Evolutionary conservation across 2,797 vertebrate species (phyloP), one percentile per base, ranked within the genome.

Genomic region (Pyrocephalus nanus): DNA sequence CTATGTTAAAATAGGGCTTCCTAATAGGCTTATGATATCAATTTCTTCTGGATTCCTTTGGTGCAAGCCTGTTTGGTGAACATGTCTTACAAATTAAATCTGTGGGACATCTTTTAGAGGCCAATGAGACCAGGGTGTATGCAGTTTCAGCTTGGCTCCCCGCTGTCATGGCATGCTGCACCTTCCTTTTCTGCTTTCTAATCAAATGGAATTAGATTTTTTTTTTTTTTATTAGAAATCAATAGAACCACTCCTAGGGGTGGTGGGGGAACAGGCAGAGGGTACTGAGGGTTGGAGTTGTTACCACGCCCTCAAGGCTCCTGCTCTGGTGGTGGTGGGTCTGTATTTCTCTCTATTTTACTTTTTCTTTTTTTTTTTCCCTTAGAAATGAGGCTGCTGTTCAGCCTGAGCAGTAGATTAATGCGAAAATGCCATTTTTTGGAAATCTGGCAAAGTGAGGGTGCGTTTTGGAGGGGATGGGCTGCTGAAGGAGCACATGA

Each of bases 111-210:
- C 32, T 70, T 62, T 60, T 17, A 70, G 40, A 75, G 23, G 51
- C 13, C 0, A 0, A 32, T 15, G 50, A 65, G 25, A 29, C 5
- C 17, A 29, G 30, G 20, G 58, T 2, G 8, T 27, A 6, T 1
- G 1, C 27, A n/a, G 23, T 25, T 73, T 48, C 20, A 6, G 42
- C n/a, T 57, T 58, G 55, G 40, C 50, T 85, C 40, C 42, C n/a
- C 0, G 0, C 66, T 2, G 0, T 18, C 3, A 1, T 1, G 23
- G 55, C 30, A 22, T 1, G 2, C 70, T 40, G 30, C 30, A 42
- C 42, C n/a, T 78, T 81, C 50, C 23, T 55, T 32, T 72, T 66
- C 32, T 27, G 30, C 32, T 73, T 66, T 62, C 48, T 77, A n/a
- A 60, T 40, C 15, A 53, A 57, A 57, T 17, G 0, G 0, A 69